Conservation (phyloP, 2,113 vertebrate genomes). For the Scomber scombrus region DNA sequence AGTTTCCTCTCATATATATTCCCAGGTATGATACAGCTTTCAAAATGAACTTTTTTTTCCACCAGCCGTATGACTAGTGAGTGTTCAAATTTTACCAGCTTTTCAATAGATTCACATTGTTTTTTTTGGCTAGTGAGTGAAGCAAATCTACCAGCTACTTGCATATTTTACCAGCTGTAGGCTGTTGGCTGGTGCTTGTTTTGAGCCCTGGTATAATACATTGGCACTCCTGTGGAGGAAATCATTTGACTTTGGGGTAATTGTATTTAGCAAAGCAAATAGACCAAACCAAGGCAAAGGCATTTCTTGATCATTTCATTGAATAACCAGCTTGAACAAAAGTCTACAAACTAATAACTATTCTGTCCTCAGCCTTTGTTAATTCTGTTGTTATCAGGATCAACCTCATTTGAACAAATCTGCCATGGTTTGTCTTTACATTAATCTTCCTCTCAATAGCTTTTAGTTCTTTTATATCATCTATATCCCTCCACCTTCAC, state of each 20-base stretch:
- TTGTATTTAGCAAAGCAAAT: not conserved
- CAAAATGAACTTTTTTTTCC: too few relatives aligned
- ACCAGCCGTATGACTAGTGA: too few relatives aligned
- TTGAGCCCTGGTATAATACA: not conserved
- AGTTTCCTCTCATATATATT: not conserved
- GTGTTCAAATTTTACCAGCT: too few relatives aligned
- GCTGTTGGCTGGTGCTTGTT: too few relatives aligned
- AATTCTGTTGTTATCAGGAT: not conserved
- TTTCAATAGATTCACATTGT: too few relatives aligned
- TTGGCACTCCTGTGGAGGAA: not conserved
- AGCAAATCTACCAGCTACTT: too few relatives aligned
- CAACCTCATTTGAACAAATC: not conserved
- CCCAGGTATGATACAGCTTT: not conserved
- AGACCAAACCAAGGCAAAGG: not conserved
- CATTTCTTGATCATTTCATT: not conserved
- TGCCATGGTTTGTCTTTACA: slow-evolving; percentile 6
- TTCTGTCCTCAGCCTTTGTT: not conserved
- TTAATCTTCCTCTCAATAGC: not conserved
- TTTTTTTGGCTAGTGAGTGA: too few relatives aligned
- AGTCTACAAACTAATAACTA: not conserved
- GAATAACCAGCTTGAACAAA: not conserved
- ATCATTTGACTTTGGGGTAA: not conserved
- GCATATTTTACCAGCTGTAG: too few relatives aligned
- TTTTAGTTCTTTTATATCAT: not conserved
- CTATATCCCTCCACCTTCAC: not conserved